Conservation (phyloP, 2,888 invertebrate species). For the Icerya purchasi region DNA sequence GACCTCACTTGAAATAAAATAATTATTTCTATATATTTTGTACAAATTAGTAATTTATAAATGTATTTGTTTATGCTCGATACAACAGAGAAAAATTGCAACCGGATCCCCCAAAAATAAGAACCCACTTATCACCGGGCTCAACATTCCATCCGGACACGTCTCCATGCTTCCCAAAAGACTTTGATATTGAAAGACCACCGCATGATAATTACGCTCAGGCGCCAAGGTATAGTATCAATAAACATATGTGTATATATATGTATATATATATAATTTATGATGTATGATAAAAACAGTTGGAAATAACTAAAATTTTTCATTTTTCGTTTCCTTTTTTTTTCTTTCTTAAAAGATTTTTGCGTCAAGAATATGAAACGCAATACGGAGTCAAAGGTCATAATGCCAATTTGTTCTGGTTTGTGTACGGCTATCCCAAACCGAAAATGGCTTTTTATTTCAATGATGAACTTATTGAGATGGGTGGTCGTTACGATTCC, state of each 20-base stretch:
- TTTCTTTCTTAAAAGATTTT: constrained; percentile 33
- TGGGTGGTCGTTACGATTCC: constrained; percentile 64
- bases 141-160: constrained; percentile 66
- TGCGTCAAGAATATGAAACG: constrained; percentile 63
- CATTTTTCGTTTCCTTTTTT: neutral
- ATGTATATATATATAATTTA: neutral
- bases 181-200: constrained; percentile 73
- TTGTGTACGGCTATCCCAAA: constrained; percentile 88
- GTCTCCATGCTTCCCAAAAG: constrained; percentile 73
- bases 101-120: constrained; percentile 55
- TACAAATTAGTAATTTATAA: neutral
- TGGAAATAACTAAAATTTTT: neutral
- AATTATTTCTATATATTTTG: constrained; percentile 4
- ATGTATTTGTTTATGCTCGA: no score
- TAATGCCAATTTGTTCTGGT: constrained; percentile 75
- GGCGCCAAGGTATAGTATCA: constrained; percentile 35
- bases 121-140: constrained; percentile 56
- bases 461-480: constrained; percentile 58
- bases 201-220: constrained; percentile 66
- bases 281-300: neutral
- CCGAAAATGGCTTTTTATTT: constrained; percentile 79
- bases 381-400: constrained; percentile 85
- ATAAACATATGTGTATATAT: neutral
- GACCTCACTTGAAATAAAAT: neutral
- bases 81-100: constrained; percentile 43